Conservation (phyloP, 2,888 invertebrate species). For the Subacronicta megacephala region DNA sequence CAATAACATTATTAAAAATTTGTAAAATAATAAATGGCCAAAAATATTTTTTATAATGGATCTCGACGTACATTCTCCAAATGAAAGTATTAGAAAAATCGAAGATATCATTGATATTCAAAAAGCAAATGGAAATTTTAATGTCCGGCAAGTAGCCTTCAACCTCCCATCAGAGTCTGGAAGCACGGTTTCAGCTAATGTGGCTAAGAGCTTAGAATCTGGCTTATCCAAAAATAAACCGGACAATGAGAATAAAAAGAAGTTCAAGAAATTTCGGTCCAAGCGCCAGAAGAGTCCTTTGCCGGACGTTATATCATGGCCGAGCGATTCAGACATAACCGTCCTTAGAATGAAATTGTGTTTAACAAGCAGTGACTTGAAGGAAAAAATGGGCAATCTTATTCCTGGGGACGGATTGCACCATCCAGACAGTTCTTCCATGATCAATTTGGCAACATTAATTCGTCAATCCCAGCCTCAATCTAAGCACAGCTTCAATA, state of each 20-base stretch:
- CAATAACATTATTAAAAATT: conserved; percentile 63
- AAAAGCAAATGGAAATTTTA: conserved; percentile 79
- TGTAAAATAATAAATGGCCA: conserved; percentile 63
- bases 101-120: conserved; percentile 85
- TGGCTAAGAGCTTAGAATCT: conserved; percentile 74
- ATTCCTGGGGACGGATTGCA: conserved; percentile 89
- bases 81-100: conserved; percentile 77
- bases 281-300: conserved; percentile 69
- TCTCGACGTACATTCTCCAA: conserved; percentile 56
- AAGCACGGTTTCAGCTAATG: conserved; percentile 66
- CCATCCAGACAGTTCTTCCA: conserved; percentile 88
- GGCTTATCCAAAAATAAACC: conserved; percentile 69
- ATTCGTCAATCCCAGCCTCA: conserved; percentile 79
- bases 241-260: conserved; percentile 63
- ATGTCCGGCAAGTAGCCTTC: conserved; percentile 77
- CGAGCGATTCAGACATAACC: conserved; percentile 90
- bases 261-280: conserved; percentile 65
- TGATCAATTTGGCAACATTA: conserved; percentile 90
- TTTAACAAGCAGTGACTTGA: conserved; percentile 73
- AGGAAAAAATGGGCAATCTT: conserved; percentile 81
- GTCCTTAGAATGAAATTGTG: conserved; percentile 86
- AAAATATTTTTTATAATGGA: conserved; percentile 68
- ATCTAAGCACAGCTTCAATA: conserved; percentile 75
- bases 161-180: conserved; percentile 70
- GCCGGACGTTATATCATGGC: conserved; percentile 83